These are phyloP conservation scores for Aphidius gifuensis DNA, from an alignment of 1,140 invertebrate species.

Conservation along the genomic window DNA sequence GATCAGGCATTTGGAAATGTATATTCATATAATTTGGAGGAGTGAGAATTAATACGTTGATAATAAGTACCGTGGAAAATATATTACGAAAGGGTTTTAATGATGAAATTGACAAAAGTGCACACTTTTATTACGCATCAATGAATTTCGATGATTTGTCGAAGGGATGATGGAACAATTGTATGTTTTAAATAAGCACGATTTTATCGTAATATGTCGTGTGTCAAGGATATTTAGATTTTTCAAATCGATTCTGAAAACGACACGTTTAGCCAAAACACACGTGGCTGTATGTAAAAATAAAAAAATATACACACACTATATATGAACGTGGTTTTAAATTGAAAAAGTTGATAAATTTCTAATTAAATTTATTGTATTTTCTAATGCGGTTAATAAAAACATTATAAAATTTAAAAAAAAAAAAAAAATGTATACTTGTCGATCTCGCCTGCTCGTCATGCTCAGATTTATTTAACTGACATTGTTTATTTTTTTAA, in stretches of 20 bases:
- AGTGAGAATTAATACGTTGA: too few species aligned
- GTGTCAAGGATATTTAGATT: conserved; percentile 20
- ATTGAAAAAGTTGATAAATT: background rate
- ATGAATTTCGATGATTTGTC: conserved; percentile 29
- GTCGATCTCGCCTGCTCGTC: background rate
- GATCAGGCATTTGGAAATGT: conserved; percentile 37
- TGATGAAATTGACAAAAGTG: conserved; percentile 17
- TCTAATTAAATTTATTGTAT: background rate
- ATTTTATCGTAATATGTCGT: conserved; percentile 15
- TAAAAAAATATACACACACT: conserved; percentile 15
- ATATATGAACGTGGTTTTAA: background rate
- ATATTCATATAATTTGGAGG: background rate
- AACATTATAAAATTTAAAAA: background rate
- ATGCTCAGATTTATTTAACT: too few species aligned
- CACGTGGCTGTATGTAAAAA: conserved; percentile 13
- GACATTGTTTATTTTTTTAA: too few species aligned
- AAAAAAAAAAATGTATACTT: background rate
- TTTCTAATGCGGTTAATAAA: background rate
- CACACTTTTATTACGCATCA: conserved; percentile 36
- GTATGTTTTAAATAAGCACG: conserved; percentile 20
- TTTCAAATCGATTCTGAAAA: conserved; percentile 14
- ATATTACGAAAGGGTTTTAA: conserved; percentile 34
- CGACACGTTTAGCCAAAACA: conserved; percentile 22
- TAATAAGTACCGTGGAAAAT: conserved; percentile 39
- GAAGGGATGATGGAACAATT: background rate